Conservation (phyloP, 1,140 invertebrate genomes). For the Hylyphantes graminicola region DNA sequence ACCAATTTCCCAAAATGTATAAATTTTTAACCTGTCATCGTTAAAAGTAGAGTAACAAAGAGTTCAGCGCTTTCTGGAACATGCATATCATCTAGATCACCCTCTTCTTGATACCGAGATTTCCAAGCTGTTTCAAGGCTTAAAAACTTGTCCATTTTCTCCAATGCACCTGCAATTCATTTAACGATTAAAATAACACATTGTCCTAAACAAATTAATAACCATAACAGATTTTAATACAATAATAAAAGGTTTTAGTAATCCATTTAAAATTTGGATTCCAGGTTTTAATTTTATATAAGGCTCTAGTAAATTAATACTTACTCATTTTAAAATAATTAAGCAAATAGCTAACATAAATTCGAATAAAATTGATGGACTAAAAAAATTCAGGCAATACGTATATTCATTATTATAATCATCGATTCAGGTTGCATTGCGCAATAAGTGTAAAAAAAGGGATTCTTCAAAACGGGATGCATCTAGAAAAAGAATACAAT, state of each 20-base stretch:
- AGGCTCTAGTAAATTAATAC: neutral
- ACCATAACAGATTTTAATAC: neutral
- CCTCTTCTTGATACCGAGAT: conserved; percentile 59
- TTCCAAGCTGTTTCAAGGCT: conserved; percentile 62
- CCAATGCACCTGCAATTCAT: conserved; percentile 52
- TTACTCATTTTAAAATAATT: neutral
- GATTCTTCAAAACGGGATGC: too few relatives aligned
- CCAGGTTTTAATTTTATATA: neutral
- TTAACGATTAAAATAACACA: too few relatives aligned
- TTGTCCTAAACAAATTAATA: too few relatives aligned
- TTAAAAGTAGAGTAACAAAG: conserved; percentile 63
- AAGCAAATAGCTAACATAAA: neutral
- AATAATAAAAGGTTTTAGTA: neutral
- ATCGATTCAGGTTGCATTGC: too few relatives aligned
- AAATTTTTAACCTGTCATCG: conserved; percentile 60
- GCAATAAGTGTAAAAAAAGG: too few relatives aligned
- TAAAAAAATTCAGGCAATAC: too few relatives aligned
- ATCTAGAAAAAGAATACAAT: too few relatives aligned
- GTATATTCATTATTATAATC: too few relatives aligned
- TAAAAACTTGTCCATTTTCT: conserved; percentile 60
- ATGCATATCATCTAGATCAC: conserved; percentile 61
- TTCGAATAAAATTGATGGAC: too few relatives aligned
- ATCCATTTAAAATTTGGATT: neutral
- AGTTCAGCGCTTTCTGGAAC: conserved; percentile 64
- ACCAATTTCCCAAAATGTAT: neutral